Conservation (phyloP, 2,797 vertebrate species). For the Sebastes elongatus region DNA sequence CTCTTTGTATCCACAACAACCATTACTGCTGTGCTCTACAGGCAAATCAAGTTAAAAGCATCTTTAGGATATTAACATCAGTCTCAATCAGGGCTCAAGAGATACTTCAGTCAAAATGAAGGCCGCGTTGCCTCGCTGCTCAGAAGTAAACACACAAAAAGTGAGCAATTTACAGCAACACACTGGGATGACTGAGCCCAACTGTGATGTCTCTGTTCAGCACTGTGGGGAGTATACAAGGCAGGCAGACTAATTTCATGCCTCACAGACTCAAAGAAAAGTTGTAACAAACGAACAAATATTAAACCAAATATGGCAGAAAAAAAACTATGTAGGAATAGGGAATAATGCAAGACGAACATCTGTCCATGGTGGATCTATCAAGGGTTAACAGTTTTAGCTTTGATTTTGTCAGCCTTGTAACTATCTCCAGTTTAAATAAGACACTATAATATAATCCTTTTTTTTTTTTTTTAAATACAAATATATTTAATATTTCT, state of each 20-base stretch:
- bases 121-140: background rate
- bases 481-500: background rate
- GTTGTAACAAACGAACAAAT: background rate
- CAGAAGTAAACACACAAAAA: slow-evolving; percentile 10
- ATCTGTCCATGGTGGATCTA: background rate
- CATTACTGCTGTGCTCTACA: background rate
- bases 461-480: too few relatives aligned
- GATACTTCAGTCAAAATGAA: background rate
- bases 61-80: slow-evolving; percentile 12
- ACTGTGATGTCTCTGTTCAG: background rate
- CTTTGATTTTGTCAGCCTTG: background rate
- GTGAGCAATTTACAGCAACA: slow-evolving; percentile 15
- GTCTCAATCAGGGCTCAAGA: background rate
- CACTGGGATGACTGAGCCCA: background rate
- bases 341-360: background rate
- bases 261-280: background rate
- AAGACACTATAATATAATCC: background rate
- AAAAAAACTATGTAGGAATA: background rate
- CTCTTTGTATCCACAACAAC: slow-evolving; percentile 44
- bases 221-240: background rate
- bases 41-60: slow-evolving; percentile 20
- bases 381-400: background rate
- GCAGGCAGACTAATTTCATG: background rate
- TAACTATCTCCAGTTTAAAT: background rate
- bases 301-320: background rate